Evolutionary conservation across 2,113 vertebrate genomes (phyloP).

Genomic region (Labeo catla): DNA sequence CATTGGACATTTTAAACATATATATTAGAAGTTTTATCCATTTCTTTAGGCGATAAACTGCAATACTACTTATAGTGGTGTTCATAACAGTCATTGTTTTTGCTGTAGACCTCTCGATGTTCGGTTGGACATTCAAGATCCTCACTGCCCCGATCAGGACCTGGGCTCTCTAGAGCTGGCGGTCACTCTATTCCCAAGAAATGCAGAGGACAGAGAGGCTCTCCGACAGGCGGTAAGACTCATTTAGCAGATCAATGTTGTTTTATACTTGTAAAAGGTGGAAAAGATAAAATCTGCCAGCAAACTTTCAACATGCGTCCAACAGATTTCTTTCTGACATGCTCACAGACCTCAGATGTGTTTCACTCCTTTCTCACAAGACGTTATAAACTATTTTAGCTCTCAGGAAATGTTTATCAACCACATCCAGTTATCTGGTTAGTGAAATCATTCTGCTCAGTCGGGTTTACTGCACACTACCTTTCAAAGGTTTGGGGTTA

Average conservation of each 20-base stretch:
- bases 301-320: background rate
- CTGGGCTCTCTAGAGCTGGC: conserved; percentile 80
- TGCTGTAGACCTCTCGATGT: conserved; percentile 75
- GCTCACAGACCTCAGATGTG: background rate
- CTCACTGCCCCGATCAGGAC: conserved; percentile 81
- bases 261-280: background rate
- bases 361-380: background rate
- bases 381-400: background rate
- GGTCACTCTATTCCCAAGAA: conserved; percentile 78
- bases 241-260: background rate
- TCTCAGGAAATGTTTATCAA: background rate
- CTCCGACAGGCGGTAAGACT: conserved; percentile 63
- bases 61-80: background rate
- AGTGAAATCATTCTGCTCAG: background rate
- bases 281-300: background rate
- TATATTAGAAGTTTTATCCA: background rate
- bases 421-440: background rate
- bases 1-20: background rate
- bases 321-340: background rate
- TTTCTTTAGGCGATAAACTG: background rate
- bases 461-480: background rate
- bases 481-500: background rate
- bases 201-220: conserved; percentile 76
- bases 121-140: conserved; percentile 80
- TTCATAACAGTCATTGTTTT: background rate